These are phyloP conservation scores for Orthonyx spaldingii DNA, from an alignment of 2,113 vertebrate genomes.

Conservation along the genomic window DNA sequence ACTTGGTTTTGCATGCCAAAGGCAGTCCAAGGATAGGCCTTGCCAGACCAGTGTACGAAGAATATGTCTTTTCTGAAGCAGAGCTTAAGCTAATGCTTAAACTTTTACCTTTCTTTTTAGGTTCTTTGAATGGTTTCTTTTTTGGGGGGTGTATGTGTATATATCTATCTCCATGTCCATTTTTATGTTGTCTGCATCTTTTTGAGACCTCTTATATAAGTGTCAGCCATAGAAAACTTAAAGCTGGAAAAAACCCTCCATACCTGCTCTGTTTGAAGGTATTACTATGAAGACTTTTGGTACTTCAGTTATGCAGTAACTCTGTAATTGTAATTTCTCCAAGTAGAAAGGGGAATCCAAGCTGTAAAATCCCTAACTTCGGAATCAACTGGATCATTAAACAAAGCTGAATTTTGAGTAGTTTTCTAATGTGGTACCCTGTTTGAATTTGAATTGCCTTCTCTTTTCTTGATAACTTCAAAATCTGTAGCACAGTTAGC, in stretches of 20 bases:
- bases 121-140: neutral
- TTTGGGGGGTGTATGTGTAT: rapidly evolving
- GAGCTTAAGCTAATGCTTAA: neutral
- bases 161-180: neutral
- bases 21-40: neutral
- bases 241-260: neutral
- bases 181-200: neutral
- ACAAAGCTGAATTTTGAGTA: neutral
- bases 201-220: neutral
- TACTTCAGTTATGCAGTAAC: neutral
- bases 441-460: neutral
- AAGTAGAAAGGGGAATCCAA: neutral
- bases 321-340: neutral
- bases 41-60: neutral
- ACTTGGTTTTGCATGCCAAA: neutral
- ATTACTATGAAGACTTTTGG: neutral
- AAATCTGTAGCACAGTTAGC: neutral
- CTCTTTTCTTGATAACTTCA: neutral
- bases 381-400: neutral
- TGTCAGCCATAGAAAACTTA: neutral
- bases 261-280: neutral
- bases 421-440: neutral
- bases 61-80: neutral
- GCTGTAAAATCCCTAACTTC: neutral
- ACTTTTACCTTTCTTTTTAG: neutral